These are phyloP conservation scores for Percina caprodes DNA, from an alignment of 2,113 vertebrate species.

Conservation along the genomic window DNA sequence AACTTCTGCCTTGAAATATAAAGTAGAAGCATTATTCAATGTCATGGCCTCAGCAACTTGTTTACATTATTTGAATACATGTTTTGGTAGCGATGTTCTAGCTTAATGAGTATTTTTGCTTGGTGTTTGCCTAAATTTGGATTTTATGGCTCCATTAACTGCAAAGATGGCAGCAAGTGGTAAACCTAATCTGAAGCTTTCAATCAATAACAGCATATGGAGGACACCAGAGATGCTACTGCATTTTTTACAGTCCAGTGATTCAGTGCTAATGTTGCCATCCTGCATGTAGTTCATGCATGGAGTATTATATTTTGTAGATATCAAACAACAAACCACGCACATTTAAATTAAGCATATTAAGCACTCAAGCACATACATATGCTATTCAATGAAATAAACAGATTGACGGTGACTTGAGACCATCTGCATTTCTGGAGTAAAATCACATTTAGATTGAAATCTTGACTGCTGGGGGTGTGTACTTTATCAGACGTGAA, in stretches of 20 bases:
- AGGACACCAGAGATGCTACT: constrained; percentile 1
- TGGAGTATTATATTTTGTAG: background rate
- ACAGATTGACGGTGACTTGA: background rate
- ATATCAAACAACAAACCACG: background rate
- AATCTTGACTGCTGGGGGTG: too few species aligned
- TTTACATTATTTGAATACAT: background rate
- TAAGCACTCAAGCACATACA: background rate
- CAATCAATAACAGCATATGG: constrained; percentile 11
- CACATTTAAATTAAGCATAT: background rate
- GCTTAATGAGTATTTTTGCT: background rate
- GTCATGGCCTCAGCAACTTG: too few species aligned
- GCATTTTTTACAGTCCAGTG: constrained; percentile 13
- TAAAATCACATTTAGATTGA: background rate
- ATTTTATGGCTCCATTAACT: constrained; percentile 20
- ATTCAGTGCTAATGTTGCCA: background rate
- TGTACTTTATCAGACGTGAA: background rate
- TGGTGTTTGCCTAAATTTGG: background rate
- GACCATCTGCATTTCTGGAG: background rate
- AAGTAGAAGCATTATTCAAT: background rate
- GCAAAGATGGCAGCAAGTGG: background rate
- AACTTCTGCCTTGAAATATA: background rate
- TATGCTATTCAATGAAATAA: background rate
- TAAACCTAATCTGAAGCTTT: background rate
- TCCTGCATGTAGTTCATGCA: background rate
- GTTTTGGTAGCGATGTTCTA: background rate